Percentiles rank a stretch among this genome's conserved stretches.
These are phyloP conservation scores for Acrobasis consociella DNA, from an alignment of 2,888 invertebrate genomes.

Conservation along the genomic window DNA sequence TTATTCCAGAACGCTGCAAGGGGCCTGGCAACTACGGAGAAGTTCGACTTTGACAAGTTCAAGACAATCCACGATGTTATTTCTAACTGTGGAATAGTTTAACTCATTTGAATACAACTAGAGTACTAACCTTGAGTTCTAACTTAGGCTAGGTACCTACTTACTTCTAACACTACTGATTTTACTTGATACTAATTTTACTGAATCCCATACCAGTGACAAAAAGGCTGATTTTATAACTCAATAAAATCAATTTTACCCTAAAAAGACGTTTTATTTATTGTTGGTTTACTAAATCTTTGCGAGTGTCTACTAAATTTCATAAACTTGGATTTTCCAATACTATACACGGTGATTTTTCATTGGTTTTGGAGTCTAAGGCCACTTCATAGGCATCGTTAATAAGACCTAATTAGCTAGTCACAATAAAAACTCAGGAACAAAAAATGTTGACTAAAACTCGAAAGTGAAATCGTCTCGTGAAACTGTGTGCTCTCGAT, in stretches of 20 bases:
- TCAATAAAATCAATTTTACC: neutral
- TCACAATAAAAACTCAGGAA: no score
- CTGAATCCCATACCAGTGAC: neutral
- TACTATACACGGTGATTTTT: no score
- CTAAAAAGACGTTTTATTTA: neutral
- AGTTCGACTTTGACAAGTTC: conserved; percentile 71
- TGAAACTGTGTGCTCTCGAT: no score
- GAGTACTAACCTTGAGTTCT: neutral
- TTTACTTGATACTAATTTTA: neutral
- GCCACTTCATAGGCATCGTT: no score
- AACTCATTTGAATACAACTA: conserved; percentile 21
- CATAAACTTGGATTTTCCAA: no score
- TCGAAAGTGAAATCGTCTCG: no score
- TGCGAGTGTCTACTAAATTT: neutral
- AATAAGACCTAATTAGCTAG: no score
- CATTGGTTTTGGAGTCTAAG: no score
- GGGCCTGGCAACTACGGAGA: conserved; percentile 68
- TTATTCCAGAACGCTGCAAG: conserved; percentile 72
- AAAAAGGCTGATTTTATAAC: neutral
- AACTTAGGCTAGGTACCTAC: neutral
- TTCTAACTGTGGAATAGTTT: conserved; percentile 60
- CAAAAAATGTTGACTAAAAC: no score
- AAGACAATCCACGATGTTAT: conserved; percentile 70
- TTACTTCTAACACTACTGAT: no score
- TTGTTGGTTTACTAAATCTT: neutral